These are phyloP conservation scores for Pithys albifrons DNA, from an alignment of 2,113 vertebrate species.

Conservation along the genomic window DNA sequence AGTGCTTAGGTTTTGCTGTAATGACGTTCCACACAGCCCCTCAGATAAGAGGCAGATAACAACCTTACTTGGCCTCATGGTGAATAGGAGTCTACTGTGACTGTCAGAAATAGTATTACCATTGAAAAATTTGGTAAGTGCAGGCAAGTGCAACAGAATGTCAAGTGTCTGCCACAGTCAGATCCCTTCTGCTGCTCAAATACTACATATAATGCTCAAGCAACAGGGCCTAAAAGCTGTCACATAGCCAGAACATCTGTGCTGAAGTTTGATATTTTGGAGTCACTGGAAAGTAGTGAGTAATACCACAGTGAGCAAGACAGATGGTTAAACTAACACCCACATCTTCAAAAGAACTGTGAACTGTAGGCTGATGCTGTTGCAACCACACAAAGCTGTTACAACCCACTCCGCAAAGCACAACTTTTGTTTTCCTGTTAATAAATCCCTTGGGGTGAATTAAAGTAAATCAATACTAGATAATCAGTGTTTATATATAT, in stretches of 20 bases:
- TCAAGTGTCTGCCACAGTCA: not conserved
- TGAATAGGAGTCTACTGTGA: not conserved
- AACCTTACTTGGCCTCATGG: not conserved
- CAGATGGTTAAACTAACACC: not conserved
- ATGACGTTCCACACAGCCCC: rapidly evolving
- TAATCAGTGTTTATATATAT: not conserved
- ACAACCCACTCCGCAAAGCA: not conserved
- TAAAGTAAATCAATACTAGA: not conserved
- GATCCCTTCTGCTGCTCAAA: not conserved
- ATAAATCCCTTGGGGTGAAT: not conserved
- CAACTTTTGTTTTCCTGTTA: not conserved
- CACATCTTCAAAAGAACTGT: not conserved
- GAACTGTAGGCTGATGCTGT: not conserved
- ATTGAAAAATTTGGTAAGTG: not conserved
- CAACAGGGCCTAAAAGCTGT: not conserved
- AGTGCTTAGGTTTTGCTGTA: not conserved
- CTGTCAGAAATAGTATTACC: not conserved
- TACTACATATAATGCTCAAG: not conserved
- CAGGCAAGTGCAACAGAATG: not conserved
- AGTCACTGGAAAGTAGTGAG: not conserved
- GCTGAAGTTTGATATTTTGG: not conserved
- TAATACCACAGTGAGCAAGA: not conserved
- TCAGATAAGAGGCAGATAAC: not conserved
- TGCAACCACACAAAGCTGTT: not conserved
- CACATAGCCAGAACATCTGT: not conserved